Conservation (phyloP, 2,888 invertebrate genomes). For the Chirona hameri region DNA sequence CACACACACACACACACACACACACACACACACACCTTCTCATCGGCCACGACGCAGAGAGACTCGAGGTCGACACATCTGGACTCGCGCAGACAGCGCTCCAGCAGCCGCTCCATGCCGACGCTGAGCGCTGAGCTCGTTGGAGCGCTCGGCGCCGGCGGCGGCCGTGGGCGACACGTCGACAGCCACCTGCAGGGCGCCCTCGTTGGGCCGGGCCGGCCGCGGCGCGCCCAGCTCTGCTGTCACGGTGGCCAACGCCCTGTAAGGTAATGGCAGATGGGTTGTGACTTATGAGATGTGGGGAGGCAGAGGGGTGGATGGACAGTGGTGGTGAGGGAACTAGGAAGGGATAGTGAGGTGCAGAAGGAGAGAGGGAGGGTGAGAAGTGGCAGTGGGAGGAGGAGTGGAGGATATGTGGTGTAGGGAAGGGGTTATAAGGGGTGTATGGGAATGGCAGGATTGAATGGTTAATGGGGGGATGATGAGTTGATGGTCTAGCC, state of each 20-base stretch:
- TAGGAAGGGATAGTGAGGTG: neutral
- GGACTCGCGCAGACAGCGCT: slow-evolving; percentile 59
- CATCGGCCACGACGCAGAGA: slow-evolving; percentile 86
- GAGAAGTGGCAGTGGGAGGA: neutral
- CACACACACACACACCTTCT: slow-evolving; percentile 69
- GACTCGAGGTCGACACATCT: slow-evolving; percentile 89
- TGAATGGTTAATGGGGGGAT: too few relatives aligned
- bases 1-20: too few relatives aligned
- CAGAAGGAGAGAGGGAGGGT: neutral
- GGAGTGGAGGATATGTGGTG: neutral
- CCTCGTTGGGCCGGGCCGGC: slow-evolving; percentile 81
- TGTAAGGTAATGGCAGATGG: too few relatives aligned
- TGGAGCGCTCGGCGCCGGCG: slow-evolving; percentile 73
- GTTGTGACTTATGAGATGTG: too few relatives aligned
- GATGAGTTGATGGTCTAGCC: too few relatives aligned
- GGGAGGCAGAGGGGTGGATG: neutral
- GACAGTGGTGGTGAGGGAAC: neutral
- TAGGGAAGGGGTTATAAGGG: too few relatives aligned
- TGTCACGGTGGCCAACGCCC: slow-evolving; percentile 79
- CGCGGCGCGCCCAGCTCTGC: slow-evolving; percentile 83
- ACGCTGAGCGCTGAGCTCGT: slow-evolving; percentile 34
- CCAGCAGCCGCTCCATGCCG: slow-evolving; percentile 38
- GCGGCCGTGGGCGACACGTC: slow-evolving; percentile 81
- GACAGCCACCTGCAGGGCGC: slow-evolving; percentile 76
- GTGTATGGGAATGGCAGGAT: too few relatives aligned